A percentile compares a stretch with the other conserved stretches of the same genome.
Evolutionary conservation across 2,113 vertebrate genomes (phyloP).

Genomic region (Tragulus kanchil): DNA sequence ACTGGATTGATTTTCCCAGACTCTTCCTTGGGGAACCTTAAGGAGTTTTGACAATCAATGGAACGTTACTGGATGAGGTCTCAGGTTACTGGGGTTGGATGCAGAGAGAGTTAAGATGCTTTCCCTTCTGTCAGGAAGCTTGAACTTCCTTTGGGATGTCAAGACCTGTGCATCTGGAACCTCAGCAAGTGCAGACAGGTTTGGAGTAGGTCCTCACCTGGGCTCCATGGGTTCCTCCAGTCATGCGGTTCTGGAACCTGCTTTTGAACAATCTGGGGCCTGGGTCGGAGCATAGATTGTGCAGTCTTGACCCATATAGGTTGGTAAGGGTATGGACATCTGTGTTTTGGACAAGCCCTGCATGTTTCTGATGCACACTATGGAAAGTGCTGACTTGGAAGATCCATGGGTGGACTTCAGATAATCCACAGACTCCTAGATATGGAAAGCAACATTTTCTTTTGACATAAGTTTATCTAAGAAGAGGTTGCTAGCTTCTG

Average conservation of each 20-base stretch:
- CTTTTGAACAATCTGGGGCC: neutral
- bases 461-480: neutral
- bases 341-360: neutral
- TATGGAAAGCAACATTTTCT: neutral
- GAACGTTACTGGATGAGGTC: neutral
- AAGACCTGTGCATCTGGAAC: neutral
- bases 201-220: neutral
- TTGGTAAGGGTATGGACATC: neutral
- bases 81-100: neutral
- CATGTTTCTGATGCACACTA: neutral
- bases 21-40: neutral
- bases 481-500: neutral
- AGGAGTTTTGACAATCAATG: neutral
- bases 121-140: neutral
- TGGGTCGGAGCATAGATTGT: neutral
- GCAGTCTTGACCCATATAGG: too few species aligned
- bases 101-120: neutral
- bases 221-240: rapidly evolving
- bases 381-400: neutral
- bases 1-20: neutral
- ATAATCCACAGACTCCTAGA: neutral
- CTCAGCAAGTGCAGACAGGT: neutral
- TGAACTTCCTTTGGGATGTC: neutral
- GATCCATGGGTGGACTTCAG: neutral
- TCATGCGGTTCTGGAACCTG: neutral